Base-by-base conservation (phyloP, 2,888 invertebrate species). In the Coenonympha arcania region DNA sequence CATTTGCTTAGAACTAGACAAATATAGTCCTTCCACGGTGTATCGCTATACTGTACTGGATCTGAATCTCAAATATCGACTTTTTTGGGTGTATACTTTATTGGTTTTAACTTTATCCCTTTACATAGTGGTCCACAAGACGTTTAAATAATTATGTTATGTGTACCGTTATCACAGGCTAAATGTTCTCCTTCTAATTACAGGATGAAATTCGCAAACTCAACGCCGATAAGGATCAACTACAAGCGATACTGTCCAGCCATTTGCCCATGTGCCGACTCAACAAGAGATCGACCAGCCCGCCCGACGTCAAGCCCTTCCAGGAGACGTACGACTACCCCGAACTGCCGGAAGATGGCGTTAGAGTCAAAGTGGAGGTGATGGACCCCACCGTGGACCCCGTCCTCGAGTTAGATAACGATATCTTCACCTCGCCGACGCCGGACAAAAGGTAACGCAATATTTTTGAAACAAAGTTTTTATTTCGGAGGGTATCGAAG, bases 171-270 rank as follows among this genome's bases (percentile, higher is more conserved):
- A 0, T 6, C 31, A 31, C 15, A 8, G 13, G 0, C 16, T 13
- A 30, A 33, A 15, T 15, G 15, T 15, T 8, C 8, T 4, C 9
- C 4, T 16, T 33, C 24, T 9, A 13, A 15, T 39, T 98, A 41
- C 93, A 95, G 67, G 90, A 91, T 26, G 95, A 97, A 78, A 92
- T 97, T 40, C 89, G 92, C 46, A 88, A 90, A 59, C 79, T 96
- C 52, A 92, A 92, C 65, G 87, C 88, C 6, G 89, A 93, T 61
- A 91, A 92, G 68, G 93, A 94, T 42, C 93, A 95, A 60, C 78
- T 97, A 45, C 92, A 95, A 72, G 91, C 91, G 62, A 87, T 95
- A 30, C 84, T 98, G 22, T 92, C 95, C 60, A 89, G 91, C 39
- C 98, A 98, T 76, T 87, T 91, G 65, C 86, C 91, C 1, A 89